These are phyloP conservation scores for Tarsius wallacei DNA, from an alignment of 2,797 vertebrate genomes.

Conservation along the genomic window DNA sequence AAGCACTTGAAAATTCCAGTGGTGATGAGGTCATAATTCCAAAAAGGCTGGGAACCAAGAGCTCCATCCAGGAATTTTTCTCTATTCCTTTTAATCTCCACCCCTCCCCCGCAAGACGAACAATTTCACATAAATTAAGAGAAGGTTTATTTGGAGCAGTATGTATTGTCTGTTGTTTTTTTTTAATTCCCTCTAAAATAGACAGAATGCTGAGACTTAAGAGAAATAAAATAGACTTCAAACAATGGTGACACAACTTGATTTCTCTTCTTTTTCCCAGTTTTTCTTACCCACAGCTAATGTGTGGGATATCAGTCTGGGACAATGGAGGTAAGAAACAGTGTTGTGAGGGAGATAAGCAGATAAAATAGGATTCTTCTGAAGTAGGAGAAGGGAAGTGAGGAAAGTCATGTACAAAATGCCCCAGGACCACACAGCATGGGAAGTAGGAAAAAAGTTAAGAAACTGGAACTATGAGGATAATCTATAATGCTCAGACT, in stretches of 20 bases:
- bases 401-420: not conserved
- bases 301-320: not conserved
- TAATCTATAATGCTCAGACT: not conserved
- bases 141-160: constrained; percentile 25
- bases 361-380: constrained; percentile 17
- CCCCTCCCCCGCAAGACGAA: not conserved
- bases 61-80: not conserved
- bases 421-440: not conserved
- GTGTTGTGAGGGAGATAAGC: constrained; percentile 11
- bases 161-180: not conserved
- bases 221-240: constrained; percentile 5
- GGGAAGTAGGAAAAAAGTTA: not conserved
- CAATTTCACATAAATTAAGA: constrained; percentile 56
- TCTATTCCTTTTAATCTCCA: not conserved
- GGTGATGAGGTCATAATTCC: constrained; percentile 38
- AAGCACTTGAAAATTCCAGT: constrained; percentile 22
- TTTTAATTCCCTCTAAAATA: not conserved
- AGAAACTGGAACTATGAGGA: not conserved
- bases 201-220: not conserved
- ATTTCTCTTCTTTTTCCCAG: not conserved
- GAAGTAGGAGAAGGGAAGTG: not conserved
- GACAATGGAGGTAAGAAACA: not conserved
- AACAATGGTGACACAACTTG: constrained; percentile 8
- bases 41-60: not conserved
- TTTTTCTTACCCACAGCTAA: not conserved